These are phyloP conservation scores for Drosophila planitibia DNA, from an alignment of 2,888 invertebrate genomes.

Conservation along the genomic window DNA sequence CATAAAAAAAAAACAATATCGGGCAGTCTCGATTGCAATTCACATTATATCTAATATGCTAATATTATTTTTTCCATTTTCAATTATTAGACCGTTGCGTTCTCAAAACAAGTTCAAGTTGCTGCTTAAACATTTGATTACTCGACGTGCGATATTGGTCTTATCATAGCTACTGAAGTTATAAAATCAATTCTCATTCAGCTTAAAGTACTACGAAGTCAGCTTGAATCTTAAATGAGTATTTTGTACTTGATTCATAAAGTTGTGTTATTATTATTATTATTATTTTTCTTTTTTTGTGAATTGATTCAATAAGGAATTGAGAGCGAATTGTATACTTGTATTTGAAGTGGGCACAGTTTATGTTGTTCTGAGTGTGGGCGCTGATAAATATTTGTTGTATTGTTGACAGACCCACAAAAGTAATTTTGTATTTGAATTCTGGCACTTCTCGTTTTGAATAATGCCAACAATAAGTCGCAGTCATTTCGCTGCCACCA, in stretches of 20 bases:
- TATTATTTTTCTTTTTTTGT: not conserved
- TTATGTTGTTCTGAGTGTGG: not conserved
- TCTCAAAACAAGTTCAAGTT: not conserved
- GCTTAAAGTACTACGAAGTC: not conserved
- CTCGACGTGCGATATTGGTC: not conserved
- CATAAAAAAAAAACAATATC: not conserved
- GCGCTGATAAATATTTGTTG: constrained; percentile 6
- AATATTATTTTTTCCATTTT: not conserved
- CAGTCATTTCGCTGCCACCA: constrained; percentile 17
- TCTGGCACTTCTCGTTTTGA: constrained; percentile 55
- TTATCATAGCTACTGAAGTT: not conserved
- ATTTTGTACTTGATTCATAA: not conserved
- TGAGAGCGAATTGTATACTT: not conserved
- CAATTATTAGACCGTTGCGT: not conserved
- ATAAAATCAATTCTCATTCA: not conserved
- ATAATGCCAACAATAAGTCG: constrained; percentile 50
- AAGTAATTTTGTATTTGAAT: constrained; percentile 58
- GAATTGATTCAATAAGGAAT: not conserved
- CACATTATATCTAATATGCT: not conserved
- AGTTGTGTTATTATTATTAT: not conserved
- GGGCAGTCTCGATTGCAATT: not conserved
- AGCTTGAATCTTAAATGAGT: not conserved
- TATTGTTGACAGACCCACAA: not conserved
- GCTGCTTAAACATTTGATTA: not conserved
- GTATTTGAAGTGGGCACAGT: not conserved